Conservation (phyloP, 2,888 invertebrate species). For the Tanytarsus gracilentus region DNA sequence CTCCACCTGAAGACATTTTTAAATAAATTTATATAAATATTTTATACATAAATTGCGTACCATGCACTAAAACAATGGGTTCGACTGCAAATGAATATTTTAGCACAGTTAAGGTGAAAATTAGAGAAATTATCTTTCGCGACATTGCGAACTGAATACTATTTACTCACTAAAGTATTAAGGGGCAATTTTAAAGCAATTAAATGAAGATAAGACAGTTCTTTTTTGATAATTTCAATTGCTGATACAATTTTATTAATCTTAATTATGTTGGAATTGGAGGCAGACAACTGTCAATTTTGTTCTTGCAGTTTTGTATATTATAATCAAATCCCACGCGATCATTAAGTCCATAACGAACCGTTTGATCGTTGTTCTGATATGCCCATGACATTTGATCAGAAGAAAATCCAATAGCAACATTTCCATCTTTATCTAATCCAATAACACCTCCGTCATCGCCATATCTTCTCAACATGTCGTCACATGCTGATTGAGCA, state of each 20-base stretch:
- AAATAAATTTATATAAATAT: too few species aligned
- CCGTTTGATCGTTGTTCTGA: slow-evolving; percentile 41
- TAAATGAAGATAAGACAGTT: too few species aligned
- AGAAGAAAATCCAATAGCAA: slow-evolving; percentile 61
- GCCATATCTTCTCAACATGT: slow-evolving; percentile 54
- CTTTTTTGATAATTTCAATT: too few species aligned
- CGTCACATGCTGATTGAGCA: slow-evolving; percentile 50
- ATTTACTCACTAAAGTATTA: too few species aligned
- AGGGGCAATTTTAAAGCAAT: too few species aligned
- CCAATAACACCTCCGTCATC: slow-evolving; percentile 71
- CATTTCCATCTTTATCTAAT: slow-evolving; percentile 54
- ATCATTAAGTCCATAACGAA: slow-evolving; percentile 53
- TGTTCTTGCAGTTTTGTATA: background rate
- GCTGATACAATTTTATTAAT: too few species aligned
- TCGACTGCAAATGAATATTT: slow-evolving; percentile 33
- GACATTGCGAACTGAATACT: too few species aligned
- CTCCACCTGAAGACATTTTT: too few species aligned
- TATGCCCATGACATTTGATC: slow-evolving; percentile 64
- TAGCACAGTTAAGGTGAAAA: background rate
- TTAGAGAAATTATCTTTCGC: background rate
- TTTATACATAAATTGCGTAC: too few species aligned
- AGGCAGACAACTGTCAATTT: too few species aligned
- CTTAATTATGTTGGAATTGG: too few species aligned
- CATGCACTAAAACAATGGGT: slow-evolving; percentile 67
- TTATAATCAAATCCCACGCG: slow-evolving; percentile 37